Evolutionary conservation across 2,113 vertebrate genomes (phyloP).

Genomic region (Pantherophis guttatus): DNA sequence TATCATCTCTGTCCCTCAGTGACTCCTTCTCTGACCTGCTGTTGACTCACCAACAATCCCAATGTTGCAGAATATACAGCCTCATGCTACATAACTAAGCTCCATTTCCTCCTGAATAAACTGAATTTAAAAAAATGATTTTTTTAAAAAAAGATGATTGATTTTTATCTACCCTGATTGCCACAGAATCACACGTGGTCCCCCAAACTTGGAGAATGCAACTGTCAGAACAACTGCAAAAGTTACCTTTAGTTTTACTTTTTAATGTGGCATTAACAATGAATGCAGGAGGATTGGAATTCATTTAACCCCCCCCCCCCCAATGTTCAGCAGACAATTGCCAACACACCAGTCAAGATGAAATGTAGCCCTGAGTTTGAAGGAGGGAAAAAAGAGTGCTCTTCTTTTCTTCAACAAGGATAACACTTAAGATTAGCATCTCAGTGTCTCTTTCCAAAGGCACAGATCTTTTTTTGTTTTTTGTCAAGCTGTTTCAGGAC

Average conservation of each 20-base stretch:
- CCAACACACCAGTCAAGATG: background rate
- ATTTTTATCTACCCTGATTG: too few species aligned
- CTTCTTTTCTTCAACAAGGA: constrained; percentile 4
- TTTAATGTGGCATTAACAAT: background rate
- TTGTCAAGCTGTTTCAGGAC: background rate
- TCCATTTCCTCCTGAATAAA: too few species aligned
- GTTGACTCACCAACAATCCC: too few species aligned
- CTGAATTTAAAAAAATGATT: too few species aligned
- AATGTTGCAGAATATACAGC: too few species aligned
- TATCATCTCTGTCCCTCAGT: too few species aligned
- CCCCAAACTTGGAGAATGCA: background rate
- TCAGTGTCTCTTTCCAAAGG: background rate
- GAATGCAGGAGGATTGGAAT: background rate
- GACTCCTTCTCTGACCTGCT: too few species aligned
- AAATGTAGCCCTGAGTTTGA: background rate
- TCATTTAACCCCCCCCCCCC: background rate
- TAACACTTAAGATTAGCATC: constrained; percentile 6
- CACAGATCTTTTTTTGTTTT: background rate
- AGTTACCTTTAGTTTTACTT: background rate
- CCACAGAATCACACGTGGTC: background rate
- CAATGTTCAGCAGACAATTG: background rate
- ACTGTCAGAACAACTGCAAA: background rate
- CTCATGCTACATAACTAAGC: too few species aligned
- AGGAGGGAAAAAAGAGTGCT: background rate
- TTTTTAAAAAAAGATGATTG: too few species aligned